Percentiles rank a stretch among this genome's conserved stretches.
These are phyloP conservation scores for Augochlora pura DNA, from an alignment of 1,140 invertebrate species.

Conservation along the genomic window DNA sequence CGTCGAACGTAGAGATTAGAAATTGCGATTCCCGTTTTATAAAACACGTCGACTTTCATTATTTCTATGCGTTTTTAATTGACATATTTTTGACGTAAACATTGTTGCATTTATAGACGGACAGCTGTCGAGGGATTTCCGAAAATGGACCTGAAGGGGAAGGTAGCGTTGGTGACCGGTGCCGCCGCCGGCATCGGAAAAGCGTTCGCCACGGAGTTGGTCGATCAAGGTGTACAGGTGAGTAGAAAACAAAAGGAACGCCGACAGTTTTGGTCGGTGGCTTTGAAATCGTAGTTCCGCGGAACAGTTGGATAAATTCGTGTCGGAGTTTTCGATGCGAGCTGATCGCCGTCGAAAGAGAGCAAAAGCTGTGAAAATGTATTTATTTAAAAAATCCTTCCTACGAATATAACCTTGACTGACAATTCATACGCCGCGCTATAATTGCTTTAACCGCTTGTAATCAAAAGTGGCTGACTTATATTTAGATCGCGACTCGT, in stretches of 20 bases:
- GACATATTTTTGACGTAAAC: too few species aligned
- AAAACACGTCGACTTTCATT: too few species aligned
- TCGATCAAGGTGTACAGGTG: conserved; percentile 87
- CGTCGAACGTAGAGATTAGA: too few species aligned
- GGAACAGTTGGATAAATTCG: not conserved
- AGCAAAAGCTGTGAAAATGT: not conserved
- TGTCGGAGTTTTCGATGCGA: too few species aligned
- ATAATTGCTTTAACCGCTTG: conserved; percentile 11
- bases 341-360: too few species aligned
- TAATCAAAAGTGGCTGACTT: conserved; percentile 33
- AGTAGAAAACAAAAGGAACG: not conserved
- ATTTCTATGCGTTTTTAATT: not conserved
- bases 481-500: conserved; percentile 54
- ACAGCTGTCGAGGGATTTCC: conserved; percentile 24
- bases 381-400: conserved; percentile 22
- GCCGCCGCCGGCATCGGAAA: conserved; percentile 87
- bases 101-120: conserved; percentile 29
- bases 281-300: not conserved
- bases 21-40: too few species aligned
- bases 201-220: conserved; percentile 84
- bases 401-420: conserved; percentile 36
- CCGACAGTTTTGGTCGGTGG: not conserved
- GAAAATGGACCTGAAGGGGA: conserved; percentile 79
- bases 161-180: conserved; percentile 87
- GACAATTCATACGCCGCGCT: not conserved